phyloP scores from a whole-genome alignment of 2,797 vertebrate species.

The Garrulus glandarius region DNA sequence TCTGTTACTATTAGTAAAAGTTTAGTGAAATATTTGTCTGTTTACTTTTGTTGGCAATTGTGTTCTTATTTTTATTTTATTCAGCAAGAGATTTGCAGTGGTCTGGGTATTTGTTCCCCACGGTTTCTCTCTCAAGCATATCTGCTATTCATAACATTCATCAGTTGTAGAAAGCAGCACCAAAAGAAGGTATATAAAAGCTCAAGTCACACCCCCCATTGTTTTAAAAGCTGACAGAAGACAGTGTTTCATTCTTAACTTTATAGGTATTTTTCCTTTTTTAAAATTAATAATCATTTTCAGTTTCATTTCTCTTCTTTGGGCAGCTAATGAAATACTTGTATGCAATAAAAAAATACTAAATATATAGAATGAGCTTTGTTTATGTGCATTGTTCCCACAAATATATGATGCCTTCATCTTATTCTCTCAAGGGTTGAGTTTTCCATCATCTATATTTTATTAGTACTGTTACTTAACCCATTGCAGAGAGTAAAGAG shows the following conservation, averaged over 20 bases:
- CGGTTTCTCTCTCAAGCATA: not conserved
- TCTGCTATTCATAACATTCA: not conserved
- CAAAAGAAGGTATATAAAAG: not conserved
- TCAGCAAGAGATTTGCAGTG: not conserved
- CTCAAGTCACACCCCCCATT: not conserved
- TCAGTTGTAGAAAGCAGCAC: not conserved
- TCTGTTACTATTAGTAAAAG: not conserved
- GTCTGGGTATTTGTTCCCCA: not conserved
- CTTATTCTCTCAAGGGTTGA: constrained; percentile 8
- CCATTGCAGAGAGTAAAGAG: not conserved
- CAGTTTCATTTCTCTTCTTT: not conserved
- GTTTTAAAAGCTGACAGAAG: not conserved
- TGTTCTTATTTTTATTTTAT: not conserved
- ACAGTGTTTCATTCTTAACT: not conserved
- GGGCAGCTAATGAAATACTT: not conserved
- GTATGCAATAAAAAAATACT: not conserved
- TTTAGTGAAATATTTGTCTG: not conserved
- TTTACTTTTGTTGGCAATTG: not conserved
- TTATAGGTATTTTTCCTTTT: not conserved
- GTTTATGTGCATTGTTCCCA: not conserved
- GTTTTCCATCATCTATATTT: constrained; percentile 73
- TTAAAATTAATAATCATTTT: not conserved
- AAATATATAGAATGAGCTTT: not conserved
- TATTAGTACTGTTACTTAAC: constrained; percentile 53
- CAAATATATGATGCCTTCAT: not conserved